Percentiles rank a stretch among this genome's conserved stretches.
phyloP scores from a whole-genome alignment of 2,113 vertebrate species.

The Burhinus bistriatus region DNA sequence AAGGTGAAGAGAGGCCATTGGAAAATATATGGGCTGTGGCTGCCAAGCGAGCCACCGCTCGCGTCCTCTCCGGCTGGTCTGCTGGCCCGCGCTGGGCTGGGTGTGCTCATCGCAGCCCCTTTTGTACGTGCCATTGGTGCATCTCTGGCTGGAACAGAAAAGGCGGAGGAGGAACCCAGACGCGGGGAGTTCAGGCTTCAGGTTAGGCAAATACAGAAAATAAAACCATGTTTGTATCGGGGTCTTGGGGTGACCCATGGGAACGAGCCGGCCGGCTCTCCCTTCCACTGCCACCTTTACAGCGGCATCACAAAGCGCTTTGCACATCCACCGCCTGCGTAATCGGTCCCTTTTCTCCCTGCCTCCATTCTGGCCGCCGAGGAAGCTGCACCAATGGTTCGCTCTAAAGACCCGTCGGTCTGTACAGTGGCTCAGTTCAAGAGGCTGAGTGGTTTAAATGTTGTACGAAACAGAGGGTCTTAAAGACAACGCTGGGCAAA shows the following conservation, averaged over 20 bases:
- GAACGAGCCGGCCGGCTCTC: neutral
- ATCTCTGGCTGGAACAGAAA: neutral
- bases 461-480: neutral
- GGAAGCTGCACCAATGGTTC: slow-evolving; percentile 58
- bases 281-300: neutral
- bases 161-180: neutral
- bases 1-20: neutral
- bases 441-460: neutral
- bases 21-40: neutral
- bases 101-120: slow-evolving; percentile 13
- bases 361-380: neutral
- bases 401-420: neutral
- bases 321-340: neutral
- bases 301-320: neutral
- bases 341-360: neutral
- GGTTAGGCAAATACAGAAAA: neutral
- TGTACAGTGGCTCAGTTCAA: neutral
- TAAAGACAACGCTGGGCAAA: neutral
- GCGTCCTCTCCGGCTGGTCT: neutral
- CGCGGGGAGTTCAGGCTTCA: neutral
- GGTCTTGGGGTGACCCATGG: neutral
- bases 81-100: neutral
- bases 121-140: slow-evolving; percentile 56
- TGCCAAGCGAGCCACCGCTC: neutral
- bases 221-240: fast-evolving